Base-by-base conservation (phyloP, 2,113 vertebrate genomes). In the Crotophaga sulcirostris region DNA sequence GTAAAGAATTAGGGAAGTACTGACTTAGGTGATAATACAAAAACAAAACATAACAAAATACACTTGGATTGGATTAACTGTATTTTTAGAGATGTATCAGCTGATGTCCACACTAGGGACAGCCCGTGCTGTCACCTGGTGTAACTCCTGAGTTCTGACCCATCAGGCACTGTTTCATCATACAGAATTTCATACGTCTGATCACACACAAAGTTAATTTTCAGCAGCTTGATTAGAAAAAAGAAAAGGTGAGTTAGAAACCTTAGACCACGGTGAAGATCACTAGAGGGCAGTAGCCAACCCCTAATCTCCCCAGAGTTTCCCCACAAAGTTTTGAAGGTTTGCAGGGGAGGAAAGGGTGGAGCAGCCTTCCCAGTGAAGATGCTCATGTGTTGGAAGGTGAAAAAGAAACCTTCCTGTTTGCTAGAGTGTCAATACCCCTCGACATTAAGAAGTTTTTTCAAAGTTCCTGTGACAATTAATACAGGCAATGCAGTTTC, bases 231-330 rank as follows among this genome's bases (percentile, higher is more conserved):
- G 42, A 28, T 31, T 5, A 7, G 40, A 21, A 40, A 60, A 77
- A 85, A 59, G 3, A 16, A 17, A 55, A 47, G 18, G 31, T 3
- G 3, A 34, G 21, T 13, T 13, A 3, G 67, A 69, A 51, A 66
- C 28, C 45, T 40, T 3, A 33, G 62, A 2, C 5, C 7, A 5
- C 2, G 34, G 55, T 7, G 87, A 40, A 2, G n/a, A 45, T 79
- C 96, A 89, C 95, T 91, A 96, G 97, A 94, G 93, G 97, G 97
- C 97, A 96, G 96, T 38, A 96, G 93, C 51, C 94, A 94, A 97
- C 95, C 24, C 95, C 59, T 40, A 45, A 97, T 97, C 36, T 29
- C 38, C 42, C 33, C 63, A 28, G 13, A 20, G 18, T 9, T 40
- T 14, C n/a, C n/a, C 12, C 52, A 5, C 59, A 18, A 8, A n/a